Percentiles rank a stretch among this genome's conserved stretches.
Evolutionary conservation across 2,888 invertebrate genomes (phyloP).

Genomic region (Formica aserva): DNA sequence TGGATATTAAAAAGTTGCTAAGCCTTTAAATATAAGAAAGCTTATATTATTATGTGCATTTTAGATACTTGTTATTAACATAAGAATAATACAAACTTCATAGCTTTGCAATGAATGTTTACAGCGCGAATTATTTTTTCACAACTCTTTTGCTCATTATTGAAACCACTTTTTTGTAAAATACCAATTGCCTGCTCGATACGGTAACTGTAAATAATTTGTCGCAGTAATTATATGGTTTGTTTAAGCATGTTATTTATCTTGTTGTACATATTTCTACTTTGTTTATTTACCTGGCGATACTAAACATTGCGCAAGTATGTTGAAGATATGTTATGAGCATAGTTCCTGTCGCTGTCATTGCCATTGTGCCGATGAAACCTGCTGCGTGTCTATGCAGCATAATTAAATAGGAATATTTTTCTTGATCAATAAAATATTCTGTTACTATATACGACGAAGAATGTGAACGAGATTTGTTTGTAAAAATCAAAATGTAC

Average conservation of each 20-base stretch:
- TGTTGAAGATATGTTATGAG: background rate
- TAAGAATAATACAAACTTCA: slow-evolving; percentile 15
- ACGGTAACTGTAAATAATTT: slow-evolving; percentile 24
- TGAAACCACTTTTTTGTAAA: background rate
- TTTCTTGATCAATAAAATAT: slow-evolving; percentile 24
- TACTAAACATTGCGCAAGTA: slow-evolving; percentile 19
- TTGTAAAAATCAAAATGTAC: background rate
- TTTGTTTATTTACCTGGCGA: slow-evolving; percentile 7
- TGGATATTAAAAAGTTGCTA: no score
- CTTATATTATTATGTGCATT: background rate
- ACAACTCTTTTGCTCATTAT: background rate
- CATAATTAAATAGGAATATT: background rate
- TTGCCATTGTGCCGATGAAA: background rate
- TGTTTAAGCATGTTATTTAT: background rate
- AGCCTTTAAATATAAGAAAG: no score
- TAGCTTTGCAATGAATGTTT: slow-evolving; percentile 25
- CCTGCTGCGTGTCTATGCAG: background rate
- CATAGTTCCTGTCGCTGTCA: background rate
- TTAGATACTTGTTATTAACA: background rate
- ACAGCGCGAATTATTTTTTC: slow-evolving; percentile 4
- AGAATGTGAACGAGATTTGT: background rate
- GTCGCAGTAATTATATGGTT: background rate
- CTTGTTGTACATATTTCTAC: background rate
- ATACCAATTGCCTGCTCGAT: background rate
- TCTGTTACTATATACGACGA: background rate